A percentile compares a stretch with the other conserved stretches of the same genome.
These are phyloP conservation scores for Ptychoptera contaminata DNA, from an alignment of 2,888 invertebrate species.

Conservation along the genomic window DNA sequence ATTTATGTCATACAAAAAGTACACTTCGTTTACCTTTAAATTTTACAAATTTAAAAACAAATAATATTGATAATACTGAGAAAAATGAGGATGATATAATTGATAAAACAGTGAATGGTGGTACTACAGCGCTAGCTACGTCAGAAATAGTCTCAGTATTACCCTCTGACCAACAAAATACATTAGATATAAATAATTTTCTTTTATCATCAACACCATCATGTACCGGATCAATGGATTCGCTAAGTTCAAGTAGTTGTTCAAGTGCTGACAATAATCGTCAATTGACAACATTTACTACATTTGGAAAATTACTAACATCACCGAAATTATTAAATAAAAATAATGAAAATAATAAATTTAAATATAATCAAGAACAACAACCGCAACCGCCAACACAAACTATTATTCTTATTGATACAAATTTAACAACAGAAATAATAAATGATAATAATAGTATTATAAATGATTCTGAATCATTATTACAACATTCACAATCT, in stretches of 20 bases:
- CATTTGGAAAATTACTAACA: conserved; percentile 12
- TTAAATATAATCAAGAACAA: background rate
- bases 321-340: background rate
- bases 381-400: conserved; percentile 5
- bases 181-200: too few species aligned
- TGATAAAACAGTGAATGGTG: background rate
- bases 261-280: conserved; percentile 8
- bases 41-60: conserved; percentile 4
- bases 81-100: background rate
- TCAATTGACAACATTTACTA: conserved; percentile 11
- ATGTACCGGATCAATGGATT: conserved; percentile 15
- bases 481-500: too few species aligned
- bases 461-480: background rate
- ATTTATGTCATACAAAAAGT: conserved; percentile 13
- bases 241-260: conserved; percentile 13
- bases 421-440: conserved; percentile 6
- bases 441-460: background rate
- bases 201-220: conserved; percentile 12
- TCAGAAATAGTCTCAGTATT: too few species aligned
- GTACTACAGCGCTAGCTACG: background rate
- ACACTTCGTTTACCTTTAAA: conserved; percentile 12
- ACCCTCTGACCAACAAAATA: too few species aligned
- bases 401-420: conserved; percentile 8
- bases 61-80: background rate
- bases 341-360: background rate